Evolutionary conservation across 2,797 vertebrate species (phyloP), one percentile per base, ranked within the genome.

Genomic region (Pseudochromis fuscus): DNA sequence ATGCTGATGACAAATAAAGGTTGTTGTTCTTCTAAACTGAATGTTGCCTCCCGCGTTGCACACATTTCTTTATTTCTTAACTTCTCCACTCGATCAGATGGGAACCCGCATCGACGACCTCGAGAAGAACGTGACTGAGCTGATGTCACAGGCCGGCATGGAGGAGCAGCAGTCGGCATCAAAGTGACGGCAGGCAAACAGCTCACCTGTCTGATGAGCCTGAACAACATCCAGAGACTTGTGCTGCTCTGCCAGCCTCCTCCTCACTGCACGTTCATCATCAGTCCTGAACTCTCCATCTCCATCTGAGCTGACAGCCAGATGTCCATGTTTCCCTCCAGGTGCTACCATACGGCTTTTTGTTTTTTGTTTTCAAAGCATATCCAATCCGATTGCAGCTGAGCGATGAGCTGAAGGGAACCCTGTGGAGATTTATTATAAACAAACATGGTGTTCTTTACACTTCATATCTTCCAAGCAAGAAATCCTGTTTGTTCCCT

Each of bases 91-190:
- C 72, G 94, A 95, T 81, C 95, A 96, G 87, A 98, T 98, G 96
- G 96, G 95, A 0, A 86, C 85, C 8, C 93, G 92, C 24, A 96
- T 98, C 0, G 85, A 82, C n/a, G 91, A 93, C 74, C 90, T 98
- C 0, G 94, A 97, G 88, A 96, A 92, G 73, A 92, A 93, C 0
- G 95, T 97, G 31, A 80, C 86, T 7, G 94, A 94, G 72, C 91
- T 98, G 27, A 96, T 96, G 95, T 86, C 86, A 2, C 94, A 96
- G 56, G 96, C 96, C 6, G 96, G 95, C 10, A 93, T 94, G 86
- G 93, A 95, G 75, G 89, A 90, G 48, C 72, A 89, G 46, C 72
- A 87, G 1, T 86, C 84, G 60, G 83, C 13, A 3, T 76, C 69
- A 69, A 21, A 93, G 87, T 95, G 81, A 94, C 50, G 0, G 16